These are phyloP conservation scores for Ips typographus DNA, from an alignment of 1,140 invertebrate species.

Conservation along the genomic window DNA sequence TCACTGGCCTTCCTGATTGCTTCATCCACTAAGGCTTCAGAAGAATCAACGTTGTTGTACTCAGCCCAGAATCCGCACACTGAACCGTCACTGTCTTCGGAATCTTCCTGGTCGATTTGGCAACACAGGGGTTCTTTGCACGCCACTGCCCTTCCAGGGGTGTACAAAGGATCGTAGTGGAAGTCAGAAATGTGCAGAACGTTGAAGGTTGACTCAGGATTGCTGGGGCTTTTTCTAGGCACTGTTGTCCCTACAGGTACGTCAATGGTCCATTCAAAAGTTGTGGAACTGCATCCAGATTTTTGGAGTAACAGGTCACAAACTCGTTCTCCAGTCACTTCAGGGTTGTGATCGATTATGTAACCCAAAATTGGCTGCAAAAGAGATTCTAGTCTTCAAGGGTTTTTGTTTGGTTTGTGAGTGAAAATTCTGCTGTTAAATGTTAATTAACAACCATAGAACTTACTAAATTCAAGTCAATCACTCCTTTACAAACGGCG, in stretches of 20 bases:
- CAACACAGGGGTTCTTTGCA: slow-evolving; percentile 82
- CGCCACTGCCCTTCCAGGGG: slow-evolving; percentile 62
- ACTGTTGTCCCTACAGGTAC: slow-evolving; percentile 48
- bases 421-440: not conserved
- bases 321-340: slow-evolving; percentile 54
- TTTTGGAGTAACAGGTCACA: slow-evolving; percentile 61
- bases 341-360: slow-evolving; percentile 57
- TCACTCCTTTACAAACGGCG: slow-evolving; percentile 59
- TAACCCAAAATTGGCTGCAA: slow-evolving; percentile 59
- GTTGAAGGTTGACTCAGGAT: slow-evolving; percentile 49
- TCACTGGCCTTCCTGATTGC: slow-evolving; percentile 35
- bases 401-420: not conserved
- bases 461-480: slow-evolving; percentile 60
- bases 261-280: slow-evolving; percentile 60
- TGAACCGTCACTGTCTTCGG: slow-evolving; percentile 45
- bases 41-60: slow-evolving; percentile 70
- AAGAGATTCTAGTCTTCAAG: slow-evolving; percentile 18
- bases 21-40: slow-evolving; percentile 38
- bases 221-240: slow-evolving; percentile 21
- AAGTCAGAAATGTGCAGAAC: slow-evolving; percentile 79
- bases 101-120: slow-evolving; percentile 54
- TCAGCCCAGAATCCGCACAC: slow-evolving; percentile 78
- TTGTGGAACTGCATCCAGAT: slow-evolving; percentile 45
- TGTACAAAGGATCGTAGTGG: slow-evolving; percentile 78
- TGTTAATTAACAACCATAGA: not conserved